These are phyloP conservation scores for Coremacera marginata DNA, from an alignment of 2,888 invertebrate species.

Conservation along the genomic window DNA sequence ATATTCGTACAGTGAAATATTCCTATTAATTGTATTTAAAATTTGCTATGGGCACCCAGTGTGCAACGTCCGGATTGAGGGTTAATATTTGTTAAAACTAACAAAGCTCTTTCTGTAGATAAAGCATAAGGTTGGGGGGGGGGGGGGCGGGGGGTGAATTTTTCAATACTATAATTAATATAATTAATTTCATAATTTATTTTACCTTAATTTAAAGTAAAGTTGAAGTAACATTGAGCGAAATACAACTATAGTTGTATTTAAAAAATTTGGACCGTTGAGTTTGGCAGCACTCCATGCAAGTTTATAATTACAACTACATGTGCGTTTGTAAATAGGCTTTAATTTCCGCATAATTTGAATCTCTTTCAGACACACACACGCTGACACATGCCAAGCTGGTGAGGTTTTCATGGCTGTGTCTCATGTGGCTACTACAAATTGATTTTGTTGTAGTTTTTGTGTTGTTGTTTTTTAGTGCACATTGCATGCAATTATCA, in stretches of 20 bases:
- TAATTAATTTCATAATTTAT: too few species aligned
- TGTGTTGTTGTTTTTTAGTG: slow-evolving; percentile 25
- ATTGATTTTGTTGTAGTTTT: slow-evolving; percentile 62
- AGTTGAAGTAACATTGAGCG: not conserved
- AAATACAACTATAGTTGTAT: not conserved
- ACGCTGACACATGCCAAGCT: not conserved
- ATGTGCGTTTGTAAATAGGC: slow-evolving; percentile 6
- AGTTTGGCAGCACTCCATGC: not conserved
- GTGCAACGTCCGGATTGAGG: too few species aligned
- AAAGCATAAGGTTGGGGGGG: too few species aligned
- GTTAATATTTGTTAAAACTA: too few species aligned
- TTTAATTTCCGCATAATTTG: slow-evolving; percentile 29
- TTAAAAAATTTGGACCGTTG: too few species aligned
- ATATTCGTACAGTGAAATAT: too few species aligned
- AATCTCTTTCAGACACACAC: not conserved
- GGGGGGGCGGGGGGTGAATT: too few species aligned
- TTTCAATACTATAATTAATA: too few species aligned
- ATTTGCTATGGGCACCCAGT: too few species aligned
- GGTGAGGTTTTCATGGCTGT: slow-evolving; percentile 39
- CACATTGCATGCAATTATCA: slow-evolving; percentile 37
- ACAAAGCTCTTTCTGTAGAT: too few species aligned
- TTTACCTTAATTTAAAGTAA: too few species aligned
- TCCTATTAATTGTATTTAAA: too few species aligned
- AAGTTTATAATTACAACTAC: not conserved
- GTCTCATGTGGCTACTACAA: slow-evolving; percentile 62